These are phyloP conservation scores for Drosophila tripunctata DNA, from an alignment of 2,888 invertebrate genomes.

Conservation along the genomic window DNA sequence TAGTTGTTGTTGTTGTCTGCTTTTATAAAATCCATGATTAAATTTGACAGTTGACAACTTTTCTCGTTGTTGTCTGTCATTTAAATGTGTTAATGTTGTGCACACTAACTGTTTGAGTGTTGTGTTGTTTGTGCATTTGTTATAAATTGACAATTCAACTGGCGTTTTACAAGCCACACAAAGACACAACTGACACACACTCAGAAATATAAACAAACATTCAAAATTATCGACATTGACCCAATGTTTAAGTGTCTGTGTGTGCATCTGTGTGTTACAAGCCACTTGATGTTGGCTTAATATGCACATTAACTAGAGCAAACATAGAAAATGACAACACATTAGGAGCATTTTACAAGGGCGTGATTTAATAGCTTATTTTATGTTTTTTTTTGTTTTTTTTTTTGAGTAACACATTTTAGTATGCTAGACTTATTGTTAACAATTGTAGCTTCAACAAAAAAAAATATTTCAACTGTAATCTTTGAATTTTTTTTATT, in stretches of 20 bases:
- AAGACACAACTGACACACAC: not conserved
- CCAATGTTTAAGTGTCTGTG: slow-evolving; percentile 12
- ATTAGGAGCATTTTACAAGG: slow-evolving; percentile 63
- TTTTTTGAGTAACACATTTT: slow-evolving; percentile 12
- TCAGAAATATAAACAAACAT: slow-evolving; percentile 8
- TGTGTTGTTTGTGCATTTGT: slow-evolving; percentile 37
- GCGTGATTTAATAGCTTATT: slow-evolving; percentile 56
- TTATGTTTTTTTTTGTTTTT: slow-evolving; percentile 1
- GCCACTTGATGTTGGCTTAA: slow-evolving; percentile 51
- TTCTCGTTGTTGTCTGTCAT: slow-evolving; percentile 62
- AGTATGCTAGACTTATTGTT: not conserved
- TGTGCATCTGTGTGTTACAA: slow-evolving; percentile 22
- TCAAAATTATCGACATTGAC: slow-evolving; percentile 42
- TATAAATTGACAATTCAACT: slow-evolving; percentile 73
- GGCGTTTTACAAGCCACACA: slow-evolving; percentile 60
- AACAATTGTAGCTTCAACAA: not conserved
- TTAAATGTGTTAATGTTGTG: slow-evolving; percentile 35
- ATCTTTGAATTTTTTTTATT: no score
- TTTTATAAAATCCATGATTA: slow-evolving; percentile 69
- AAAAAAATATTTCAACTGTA: not conserved
- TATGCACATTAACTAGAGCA: slow-evolving; percentile 61
- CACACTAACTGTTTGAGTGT: slow-evolving; percentile 2
- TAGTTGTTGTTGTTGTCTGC: no score
- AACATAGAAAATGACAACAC: slow-evolving; percentile 52
- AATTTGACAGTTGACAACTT: slow-evolving; percentile 77